Percentiles rank a stretch among this genome's conserved stretches.
phyloP scores from a whole-genome alignment of 2,888 invertebrate species.

The Eupithecia centaureata region DNA sequence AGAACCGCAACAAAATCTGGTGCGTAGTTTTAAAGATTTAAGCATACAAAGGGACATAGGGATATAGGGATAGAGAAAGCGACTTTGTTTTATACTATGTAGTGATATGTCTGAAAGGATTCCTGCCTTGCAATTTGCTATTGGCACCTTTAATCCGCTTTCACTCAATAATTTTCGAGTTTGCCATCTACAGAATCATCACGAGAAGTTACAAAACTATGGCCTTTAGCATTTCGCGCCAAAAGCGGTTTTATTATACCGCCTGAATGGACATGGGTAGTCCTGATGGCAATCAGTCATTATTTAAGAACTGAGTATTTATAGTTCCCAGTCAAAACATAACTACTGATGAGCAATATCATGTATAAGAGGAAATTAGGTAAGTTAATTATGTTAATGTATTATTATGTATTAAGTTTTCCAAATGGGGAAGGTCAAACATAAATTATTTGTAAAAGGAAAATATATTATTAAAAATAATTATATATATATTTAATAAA shows the following conservation, averaged over 20 bases:
- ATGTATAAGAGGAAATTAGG: too few relatives aligned
- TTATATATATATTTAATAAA: too few relatives aligned
- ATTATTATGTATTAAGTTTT: background rate
- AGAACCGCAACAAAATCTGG: too few relatives aligned
- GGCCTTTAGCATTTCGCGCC: slow-evolving; percentile 20
- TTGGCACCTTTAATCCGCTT: slow-evolving; percentile 16
- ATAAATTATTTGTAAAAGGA: background rate
- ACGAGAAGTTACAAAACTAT: slow-evolving; percentile 12
- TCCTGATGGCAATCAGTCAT: slow-evolving; percentile 3
- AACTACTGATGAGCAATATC: background rate
- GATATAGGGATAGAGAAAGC: too few relatives aligned
- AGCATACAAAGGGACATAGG: too few relatives aligned
- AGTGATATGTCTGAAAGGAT: background rate
- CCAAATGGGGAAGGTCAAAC: background rate
- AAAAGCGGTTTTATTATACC: slow-evolving; percentile 13
- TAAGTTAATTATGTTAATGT: background rate
- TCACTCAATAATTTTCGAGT: slow-evolving; percentile 26
- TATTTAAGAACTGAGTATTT: background rate
- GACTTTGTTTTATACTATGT: too few relatives aligned
- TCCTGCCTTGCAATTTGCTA: background rate
- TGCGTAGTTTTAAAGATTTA: too few relatives aligned
- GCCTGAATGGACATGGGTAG: slow-evolving; percentile 6
- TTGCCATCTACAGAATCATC: slow-evolving; percentile 4
- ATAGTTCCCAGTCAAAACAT: background rate
- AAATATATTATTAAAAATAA: too few relatives aligned